A percentile compares a stretch with the other conserved stretches of the same genome.
Conservation (phyloP, 30 jellyfish, hydroid and myxozoan genomes). For the Mastigias papua region DNA sequence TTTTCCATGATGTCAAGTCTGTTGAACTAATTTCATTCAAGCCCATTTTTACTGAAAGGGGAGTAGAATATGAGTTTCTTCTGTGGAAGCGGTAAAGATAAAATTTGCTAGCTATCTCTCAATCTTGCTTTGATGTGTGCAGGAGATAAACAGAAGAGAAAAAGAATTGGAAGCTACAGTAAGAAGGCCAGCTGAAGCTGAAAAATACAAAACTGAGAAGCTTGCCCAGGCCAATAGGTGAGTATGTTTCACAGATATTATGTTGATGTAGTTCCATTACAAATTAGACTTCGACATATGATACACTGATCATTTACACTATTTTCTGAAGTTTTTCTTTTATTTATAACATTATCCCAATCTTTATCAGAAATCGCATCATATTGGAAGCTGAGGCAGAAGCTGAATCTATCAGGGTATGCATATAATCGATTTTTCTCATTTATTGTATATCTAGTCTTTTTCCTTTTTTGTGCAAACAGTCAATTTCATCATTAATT, state of each 20-base stretch:
- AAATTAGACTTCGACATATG: background rate
- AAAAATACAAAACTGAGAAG: conserved; percentile 87
- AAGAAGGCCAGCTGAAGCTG: conserved; percentile 97
- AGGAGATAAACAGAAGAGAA: conserved; percentile 94
- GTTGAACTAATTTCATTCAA: no score
- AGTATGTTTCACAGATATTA: background rate
- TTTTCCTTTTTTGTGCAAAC: background rate
- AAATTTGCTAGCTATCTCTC: no score
- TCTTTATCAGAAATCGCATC: conserved; percentile 55
- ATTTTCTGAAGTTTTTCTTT: background rate
- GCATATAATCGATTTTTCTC: conserved; percentile 16
- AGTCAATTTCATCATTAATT: no score
- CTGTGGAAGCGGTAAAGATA: no score
- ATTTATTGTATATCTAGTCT: background rate
- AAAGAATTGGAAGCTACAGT: conserved; percentile 90
- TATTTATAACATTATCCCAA: background rate
- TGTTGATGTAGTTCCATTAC: background rate
- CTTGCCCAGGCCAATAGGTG: conserved; percentile 92
- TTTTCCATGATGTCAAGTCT: no score
- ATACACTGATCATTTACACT: background rate
- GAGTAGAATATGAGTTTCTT: no score
- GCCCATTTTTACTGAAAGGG: no score
- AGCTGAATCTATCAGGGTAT: conserved; percentile 93
- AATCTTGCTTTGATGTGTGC: background rate
- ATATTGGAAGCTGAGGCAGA: conserved; percentile 94